phyloP scores from a whole-genome alignment of 2,113 vertebrate genomes.

The Cromileptes altivelis region DNA sequence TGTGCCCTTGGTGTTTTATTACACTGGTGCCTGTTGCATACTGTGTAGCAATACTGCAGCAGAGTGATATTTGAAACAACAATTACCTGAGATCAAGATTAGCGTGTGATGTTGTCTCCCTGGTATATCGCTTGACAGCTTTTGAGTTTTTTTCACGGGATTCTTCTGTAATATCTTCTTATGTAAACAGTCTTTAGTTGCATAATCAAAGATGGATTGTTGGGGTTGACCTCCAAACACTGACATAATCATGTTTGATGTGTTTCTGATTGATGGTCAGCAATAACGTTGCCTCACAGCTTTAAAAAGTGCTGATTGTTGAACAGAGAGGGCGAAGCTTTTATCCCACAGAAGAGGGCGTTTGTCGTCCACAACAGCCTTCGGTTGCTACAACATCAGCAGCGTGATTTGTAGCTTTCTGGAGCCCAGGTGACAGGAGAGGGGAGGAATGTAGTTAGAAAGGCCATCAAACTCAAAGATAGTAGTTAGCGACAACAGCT shows the following conservation, averaged over 20 bases:
- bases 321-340: constrained; percentile 56
- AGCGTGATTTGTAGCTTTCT: constrained; percentile 81
- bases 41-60: constrained; percentile 38
- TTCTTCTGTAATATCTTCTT: neutral
- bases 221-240: constrained; percentile 9
- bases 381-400: constrained; percentile 73
- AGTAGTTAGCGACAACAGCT: constrained; percentile 79
- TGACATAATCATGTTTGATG: constrained; percentile 48
- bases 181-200: constrained; percentile 13
- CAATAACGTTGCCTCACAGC: constrained; percentile 31
- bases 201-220: constrained; percentile 15
- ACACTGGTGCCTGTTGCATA: constrained; percentile 16
- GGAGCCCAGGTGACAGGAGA: constrained; percentile 75
- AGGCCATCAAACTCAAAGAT: constrained; percentile 77
- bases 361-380: constrained; percentile 70
- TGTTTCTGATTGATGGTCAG: constrained; percentile 49
- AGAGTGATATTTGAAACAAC: constrained; percentile 44
- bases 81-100: constrained; percentile 41
- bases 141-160: constrained; percentile 9
- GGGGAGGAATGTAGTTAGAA: constrained; percentile 79
- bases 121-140: neutral
- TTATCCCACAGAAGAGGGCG: constrained; percentile 65
- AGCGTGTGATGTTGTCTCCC: constrained; percentile 1
- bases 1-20: constrained; percentile 28
- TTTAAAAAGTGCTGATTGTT: constrained; percentile 51